These are phyloP conservation scores for Otis tarda DNA, from an alignment of 2,113 vertebrate genomes.

Conservation along the genomic window DNA sequence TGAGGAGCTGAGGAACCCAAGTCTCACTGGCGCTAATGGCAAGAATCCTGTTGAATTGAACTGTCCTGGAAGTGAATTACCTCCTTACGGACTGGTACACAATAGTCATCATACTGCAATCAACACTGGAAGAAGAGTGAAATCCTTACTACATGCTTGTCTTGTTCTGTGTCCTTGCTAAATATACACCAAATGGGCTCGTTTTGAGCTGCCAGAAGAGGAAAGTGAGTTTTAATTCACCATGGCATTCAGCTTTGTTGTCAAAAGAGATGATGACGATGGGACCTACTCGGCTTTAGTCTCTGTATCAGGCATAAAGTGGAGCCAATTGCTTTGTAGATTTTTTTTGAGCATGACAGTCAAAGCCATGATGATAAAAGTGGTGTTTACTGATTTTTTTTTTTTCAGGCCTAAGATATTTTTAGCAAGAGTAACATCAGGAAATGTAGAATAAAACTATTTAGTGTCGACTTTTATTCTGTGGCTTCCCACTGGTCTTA, in stretches of 20 bases:
- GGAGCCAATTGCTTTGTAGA: conserved; percentile 30
- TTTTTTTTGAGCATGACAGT: conserved; percentile 19
- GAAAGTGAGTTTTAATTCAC: not conserved
- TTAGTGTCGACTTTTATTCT: conserved; percentile 27
- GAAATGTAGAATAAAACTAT: conserved; percentile 36
- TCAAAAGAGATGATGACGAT: not conserved
- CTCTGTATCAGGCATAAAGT: conserved; percentile 3
- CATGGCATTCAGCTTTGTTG: not conserved
- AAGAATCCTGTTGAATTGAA: not conserved
- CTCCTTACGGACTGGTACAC: not conserved
- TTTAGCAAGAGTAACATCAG: conserved; percentile 39
- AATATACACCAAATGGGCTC: not conserved
- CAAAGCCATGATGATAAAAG: conserved; percentile 17
- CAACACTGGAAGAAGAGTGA: not conserved
- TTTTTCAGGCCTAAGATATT: conserved; percentile 18
- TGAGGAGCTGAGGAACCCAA: not conserved
- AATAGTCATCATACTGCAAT: not conserved
- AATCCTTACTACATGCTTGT: not conserved
- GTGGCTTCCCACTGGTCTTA: conserved; percentile 13
- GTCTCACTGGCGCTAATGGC: not conserved
- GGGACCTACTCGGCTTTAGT: not conserved
- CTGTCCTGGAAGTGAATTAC: not conserved
- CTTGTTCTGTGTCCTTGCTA: not conserved
- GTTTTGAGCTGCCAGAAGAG: not conserved
- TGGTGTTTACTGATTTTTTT: conserved; percentile 44